Evolutionary conservation across 2,797 vertebrate species (phyloP).

Genomic region (Coilia nasus): DNA sequence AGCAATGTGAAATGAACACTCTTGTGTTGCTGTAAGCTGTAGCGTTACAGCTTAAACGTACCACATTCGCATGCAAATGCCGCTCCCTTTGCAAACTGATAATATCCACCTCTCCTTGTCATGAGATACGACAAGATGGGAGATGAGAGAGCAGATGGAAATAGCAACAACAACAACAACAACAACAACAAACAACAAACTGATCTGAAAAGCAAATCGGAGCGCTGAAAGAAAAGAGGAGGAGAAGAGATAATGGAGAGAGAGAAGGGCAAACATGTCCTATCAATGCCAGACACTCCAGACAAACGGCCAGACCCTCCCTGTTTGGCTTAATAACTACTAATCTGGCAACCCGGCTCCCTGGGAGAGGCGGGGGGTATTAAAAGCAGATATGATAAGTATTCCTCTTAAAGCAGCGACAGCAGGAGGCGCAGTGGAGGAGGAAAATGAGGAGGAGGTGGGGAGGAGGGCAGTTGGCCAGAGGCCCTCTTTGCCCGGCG

Average conservation of each 20-base stretch:
- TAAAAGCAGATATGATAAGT: slow-evolving; percentile 11
- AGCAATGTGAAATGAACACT: background rate
- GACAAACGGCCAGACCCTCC: background rate
- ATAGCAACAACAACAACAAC: background rate
- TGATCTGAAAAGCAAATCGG: background rate
- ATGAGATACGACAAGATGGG: background rate
- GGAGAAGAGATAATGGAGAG: too few species aligned
- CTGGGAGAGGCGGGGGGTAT: background rate
- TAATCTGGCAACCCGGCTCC: slow-evolving; percentile 5
- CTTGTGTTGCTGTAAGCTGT: background rate
- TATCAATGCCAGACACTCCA: slow-evolving; percentile 1
- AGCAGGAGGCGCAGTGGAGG: background rate
- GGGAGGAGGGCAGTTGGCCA: background rate
- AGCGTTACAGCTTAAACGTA: slow-evolving; percentile 2
- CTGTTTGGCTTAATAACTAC: slow-evolving; percentile 19
- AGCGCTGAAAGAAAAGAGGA: background rate
- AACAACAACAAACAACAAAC: background rate
- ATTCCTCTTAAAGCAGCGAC: background rate
- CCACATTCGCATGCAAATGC: background rate
- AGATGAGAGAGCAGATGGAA: background rate
- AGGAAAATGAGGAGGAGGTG: background rate
- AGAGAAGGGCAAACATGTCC: background rate
- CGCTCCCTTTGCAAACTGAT: background rate
- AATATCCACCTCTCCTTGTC: background rate
- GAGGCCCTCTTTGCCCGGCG: background rate